Evolutionary conservation across 2,797 vertebrate species (phyloP).

Genomic region (Enteromius fasciolatus): DNA sequence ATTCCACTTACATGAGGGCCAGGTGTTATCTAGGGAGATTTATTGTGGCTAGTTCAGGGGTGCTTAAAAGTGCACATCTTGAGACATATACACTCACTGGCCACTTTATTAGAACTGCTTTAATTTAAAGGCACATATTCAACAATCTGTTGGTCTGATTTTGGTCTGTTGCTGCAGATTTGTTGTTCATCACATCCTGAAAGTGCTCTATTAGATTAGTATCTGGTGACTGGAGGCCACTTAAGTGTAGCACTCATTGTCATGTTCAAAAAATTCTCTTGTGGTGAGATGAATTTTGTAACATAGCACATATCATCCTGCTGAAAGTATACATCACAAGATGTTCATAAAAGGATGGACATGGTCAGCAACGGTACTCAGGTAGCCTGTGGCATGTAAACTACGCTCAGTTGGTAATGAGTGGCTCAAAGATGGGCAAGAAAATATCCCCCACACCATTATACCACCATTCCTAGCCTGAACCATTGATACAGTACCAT

Average conservation of each 20-base stretch:
- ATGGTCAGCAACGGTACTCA: not conserved
- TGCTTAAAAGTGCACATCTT: not conserved
- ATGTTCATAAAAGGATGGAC: not conserved
- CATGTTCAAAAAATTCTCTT: not conserved
- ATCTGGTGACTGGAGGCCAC: not conserved
- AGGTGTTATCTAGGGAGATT: not conserved
- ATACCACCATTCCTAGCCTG: not conserved
- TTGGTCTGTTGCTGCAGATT: not conserved
- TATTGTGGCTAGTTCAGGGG: not conserved
- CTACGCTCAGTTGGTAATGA: not conserved
- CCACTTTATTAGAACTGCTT: not conserved
- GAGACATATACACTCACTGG: not conserved
- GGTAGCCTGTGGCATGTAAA: not conserved
- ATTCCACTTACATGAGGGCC: not conserved
- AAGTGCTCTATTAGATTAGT: not conserved
- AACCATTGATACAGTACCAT: slow-evolving; percentile 29
- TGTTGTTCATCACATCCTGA: not conserved
- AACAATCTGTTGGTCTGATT: not conserved
- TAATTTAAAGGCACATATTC: not conserved
- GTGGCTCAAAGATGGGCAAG: not conserved
- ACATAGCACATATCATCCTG: not conserved
- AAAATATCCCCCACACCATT: not conserved
- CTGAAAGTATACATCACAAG: not conserved
- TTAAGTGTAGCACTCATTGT: not conserved
- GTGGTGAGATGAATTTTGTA: not conserved